Conservation (phyloP, 2,888 invertebrate genomes). For the Platycheirus rosarum region DNA sequence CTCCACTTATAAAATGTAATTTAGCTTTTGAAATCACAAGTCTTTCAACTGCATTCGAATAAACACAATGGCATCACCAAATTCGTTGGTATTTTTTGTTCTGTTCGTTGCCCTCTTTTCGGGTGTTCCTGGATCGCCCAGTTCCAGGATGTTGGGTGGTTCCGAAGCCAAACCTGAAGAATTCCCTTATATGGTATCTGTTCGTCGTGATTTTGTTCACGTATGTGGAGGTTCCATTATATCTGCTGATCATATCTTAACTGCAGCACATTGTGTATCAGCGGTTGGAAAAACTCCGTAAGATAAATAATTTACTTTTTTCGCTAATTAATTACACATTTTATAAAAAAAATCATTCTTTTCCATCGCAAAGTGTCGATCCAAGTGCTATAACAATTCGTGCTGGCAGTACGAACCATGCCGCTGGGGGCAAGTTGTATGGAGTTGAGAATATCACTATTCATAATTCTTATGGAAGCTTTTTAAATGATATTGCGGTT, state of each 20-base stretch:
- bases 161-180: slow-evolving; percentile 76
- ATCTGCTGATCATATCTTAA: slow-evolving; percentile 75
- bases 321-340: not conserved
- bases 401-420: slow-evolving; percentile 79
- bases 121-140: slow-evolving; percentile 45
- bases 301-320: slow-evolving; percentile 54
- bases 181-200: slow-evolving; percentile 80
- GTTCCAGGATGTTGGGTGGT: slow-evolving; percentile 79
- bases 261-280: slow-evolving; percentile 80
- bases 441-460: slow-evolving; percentile 75
- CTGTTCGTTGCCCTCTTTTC: slow-evolving; percentile 27
- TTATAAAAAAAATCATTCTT: slow-evolving; percentile 5
- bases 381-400: slow-evolving; percentile 73
- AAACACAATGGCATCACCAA: slow-evolving; percentile 47
- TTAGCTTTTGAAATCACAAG: slow-evolving; percentile 47
- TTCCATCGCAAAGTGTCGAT: slow-evolving; percentile 17
- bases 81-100: slow-evolving; percentile 27
- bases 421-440: slow-evolving; percentile 77
- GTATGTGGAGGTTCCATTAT: slow-evolving; percentile 79
- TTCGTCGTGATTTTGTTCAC: slow-evolving; percentile 78
- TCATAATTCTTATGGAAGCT: slow-evolving; percentile 74
- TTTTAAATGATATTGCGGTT: slow-evolving; percentile 78
- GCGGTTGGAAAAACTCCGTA: slow-evolving; percentile 72
- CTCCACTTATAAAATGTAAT: slow-evolving; percentile 61
- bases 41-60: slow-evolving; percentile 52